A percentile compares a stretch with the other conserved stretches of the same genome.
These are phyloP conservation scores for Halcyon leucocephala DNA, from an alignment of 2,797 vertebrate species.

Conservation along the genomic window DNA sequence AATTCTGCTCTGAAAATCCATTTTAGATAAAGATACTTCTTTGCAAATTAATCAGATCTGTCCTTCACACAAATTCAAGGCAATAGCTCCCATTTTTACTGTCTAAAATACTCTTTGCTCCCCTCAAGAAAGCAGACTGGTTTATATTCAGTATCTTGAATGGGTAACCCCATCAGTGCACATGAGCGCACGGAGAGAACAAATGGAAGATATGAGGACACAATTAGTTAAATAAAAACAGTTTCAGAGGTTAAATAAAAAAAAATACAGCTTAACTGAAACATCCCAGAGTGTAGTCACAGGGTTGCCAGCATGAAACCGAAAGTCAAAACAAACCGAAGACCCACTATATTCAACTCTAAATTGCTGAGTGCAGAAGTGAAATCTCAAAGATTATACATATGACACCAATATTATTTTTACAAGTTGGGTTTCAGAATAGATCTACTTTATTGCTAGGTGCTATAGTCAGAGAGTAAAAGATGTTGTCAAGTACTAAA, in stretches of 20 bases:
- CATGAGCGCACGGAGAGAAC: fast-evolving
- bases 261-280: background rate
- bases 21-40: background rate
- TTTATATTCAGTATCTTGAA: background rate
- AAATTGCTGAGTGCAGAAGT: background rate
- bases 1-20: background rate
- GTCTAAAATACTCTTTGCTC: background rate
- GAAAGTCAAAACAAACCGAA: background rate
- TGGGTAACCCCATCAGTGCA: background rate
- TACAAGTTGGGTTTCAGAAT: background rate
- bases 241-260: background rate
- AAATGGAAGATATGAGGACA: background rate
- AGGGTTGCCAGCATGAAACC: background rate
- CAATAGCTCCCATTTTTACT: background rate
- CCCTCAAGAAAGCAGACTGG: background rate
- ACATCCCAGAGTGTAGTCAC: background rate
- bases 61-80: background rate
- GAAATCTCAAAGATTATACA: background rate
- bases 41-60: background rate
- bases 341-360: background rate
- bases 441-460: background rate
- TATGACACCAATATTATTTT: background rate
- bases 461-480: background rate
- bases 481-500: background rate
- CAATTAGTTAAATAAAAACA: background rate